Evolutionary conservation across 2,113 vertebrate species (phyloP).

Genomic region (Pleuronectes platessa): DNA sequence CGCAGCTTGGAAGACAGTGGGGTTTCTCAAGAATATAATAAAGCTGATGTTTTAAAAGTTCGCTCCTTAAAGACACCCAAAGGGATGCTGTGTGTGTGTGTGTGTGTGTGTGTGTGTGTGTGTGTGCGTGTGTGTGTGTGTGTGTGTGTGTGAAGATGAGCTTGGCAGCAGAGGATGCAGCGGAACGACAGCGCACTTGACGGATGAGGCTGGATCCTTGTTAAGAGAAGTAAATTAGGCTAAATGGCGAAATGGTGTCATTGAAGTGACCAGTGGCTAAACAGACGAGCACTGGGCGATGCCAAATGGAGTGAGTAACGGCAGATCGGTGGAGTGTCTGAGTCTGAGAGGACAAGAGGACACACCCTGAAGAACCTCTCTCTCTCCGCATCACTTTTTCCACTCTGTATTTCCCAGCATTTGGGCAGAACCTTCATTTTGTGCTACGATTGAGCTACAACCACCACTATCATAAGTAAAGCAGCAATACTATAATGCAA

Average conservation of each 20-base stretch:
- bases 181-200: background rate
- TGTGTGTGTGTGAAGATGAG: background rate
- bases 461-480: no score
- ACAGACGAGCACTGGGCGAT: background rate
- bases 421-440: background rate
- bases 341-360: background rate
- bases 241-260: background rate
- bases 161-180: background rate
- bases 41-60: background rate
- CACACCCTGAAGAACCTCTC: background rate
- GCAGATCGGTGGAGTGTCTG: background rate
- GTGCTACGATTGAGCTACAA: no score
- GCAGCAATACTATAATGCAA: no score
- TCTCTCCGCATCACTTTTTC: background rate
- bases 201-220: background rate
- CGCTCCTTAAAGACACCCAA: background rate
- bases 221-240: background rate
- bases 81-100: background rate
- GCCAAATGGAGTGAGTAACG: background rate
- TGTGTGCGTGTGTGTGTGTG: no score
- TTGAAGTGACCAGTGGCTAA: background rate
- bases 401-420: background rate
- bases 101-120: no score
- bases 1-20: conserved; percentile 14
- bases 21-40: background rate